Conservation (phyloP, 1,140 invertebrate genomes). For the Mercenaria mercenaria region DNA sequence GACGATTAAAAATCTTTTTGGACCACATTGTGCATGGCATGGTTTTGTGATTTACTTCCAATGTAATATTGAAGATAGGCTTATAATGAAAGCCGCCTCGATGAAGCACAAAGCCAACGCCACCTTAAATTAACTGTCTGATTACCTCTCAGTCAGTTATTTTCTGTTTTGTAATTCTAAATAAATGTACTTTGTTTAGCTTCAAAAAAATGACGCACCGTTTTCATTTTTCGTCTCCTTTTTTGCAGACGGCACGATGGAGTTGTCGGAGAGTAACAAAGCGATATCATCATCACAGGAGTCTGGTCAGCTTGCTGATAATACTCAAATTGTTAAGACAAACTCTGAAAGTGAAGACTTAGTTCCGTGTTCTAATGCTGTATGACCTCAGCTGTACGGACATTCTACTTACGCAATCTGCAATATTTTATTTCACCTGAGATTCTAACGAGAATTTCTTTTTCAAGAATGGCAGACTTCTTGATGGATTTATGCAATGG, state of each 20-base stretch:
- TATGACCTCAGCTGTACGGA: conserved; percentile 53
- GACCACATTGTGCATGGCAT: too few species aligned
- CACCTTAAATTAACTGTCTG: too few species aligned
- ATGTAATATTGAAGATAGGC: too few species aligned
- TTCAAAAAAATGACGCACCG: too few species aligned
- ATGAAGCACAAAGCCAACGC: too few species aligned
- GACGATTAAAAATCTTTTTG: too few species aligned
- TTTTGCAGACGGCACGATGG: conserved; percentile 68
- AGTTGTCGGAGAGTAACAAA: conserved; percentile 51
- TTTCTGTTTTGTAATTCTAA: too few species aligned
- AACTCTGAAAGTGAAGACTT: conserved; percentile 9
- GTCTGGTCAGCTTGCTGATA: conserved; percentile 54
- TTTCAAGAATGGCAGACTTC: conserved; percentile 34
- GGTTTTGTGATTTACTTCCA: too few species aligned
- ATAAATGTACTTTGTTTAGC: too few species aligned
- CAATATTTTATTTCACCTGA: conserved; percentile 53
- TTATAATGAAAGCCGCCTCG: too few species aligned
- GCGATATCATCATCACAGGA: conserved; percentile 60
- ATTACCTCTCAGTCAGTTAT: too few species aligned
- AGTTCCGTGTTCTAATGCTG: conserved; percentile 45
- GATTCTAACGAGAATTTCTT: conserved; percentile 62
- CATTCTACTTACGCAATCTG: conserved; percentile 46
- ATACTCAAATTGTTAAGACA: background rate
- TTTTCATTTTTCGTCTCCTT: background rate
- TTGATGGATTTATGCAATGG: conserved; percentile 46